A percentile compares a stretch with the other conserved stretches of the same genome.
phyloP scores from a whole-genome alignment of 2,113 vertebrate genomes.

The Blennius ocellaris region DNA sequence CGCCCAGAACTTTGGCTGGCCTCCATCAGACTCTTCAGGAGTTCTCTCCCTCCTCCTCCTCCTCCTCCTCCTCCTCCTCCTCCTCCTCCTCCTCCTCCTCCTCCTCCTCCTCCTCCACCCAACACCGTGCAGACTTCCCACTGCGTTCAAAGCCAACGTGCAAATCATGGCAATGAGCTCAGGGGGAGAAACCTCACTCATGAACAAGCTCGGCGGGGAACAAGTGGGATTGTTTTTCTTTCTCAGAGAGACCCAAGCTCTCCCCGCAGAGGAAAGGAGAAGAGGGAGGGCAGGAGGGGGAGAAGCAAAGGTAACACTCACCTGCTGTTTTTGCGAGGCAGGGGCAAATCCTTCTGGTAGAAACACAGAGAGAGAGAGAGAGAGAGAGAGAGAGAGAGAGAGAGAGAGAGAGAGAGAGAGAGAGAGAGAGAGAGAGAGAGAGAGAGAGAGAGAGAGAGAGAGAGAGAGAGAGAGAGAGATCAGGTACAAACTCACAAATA shows the following conservation, averaged over 20 bases:
- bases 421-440: conserved; percentile 41
- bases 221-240: conserved; percentile 20
- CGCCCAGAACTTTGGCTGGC: conserved; percentile 25
- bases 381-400: conserved; percentile 37
- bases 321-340: conserved; percentile 87
- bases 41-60: not conserved
- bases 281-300: not conserved
- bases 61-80: conserved; percentile 29
- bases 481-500: conserved; percentile 46
- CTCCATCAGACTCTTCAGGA: conserved; percentile 36
- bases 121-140: conserved; percentile 19
- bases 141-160: conserved; percentile 9
- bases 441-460: conserved; percentile 41
- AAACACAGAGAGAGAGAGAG: conserved; percentile 56
- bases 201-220: not conserved
- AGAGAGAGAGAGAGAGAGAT: conserved; percentile 47
- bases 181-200: not conserved
- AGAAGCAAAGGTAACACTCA: conserved; percentile 67
- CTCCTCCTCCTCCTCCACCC: conserved; percentile 1
- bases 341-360: conserved; percentile 84
- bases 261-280: conserved; percentile 16
- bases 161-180: conserved; percentile 20
- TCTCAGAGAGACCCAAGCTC: not conserved
- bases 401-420: conserved; percentile 40
- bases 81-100: conserved; percentile 30